Evolutionary conservation across 2,797 vertebrate species (phyloP).

Genomic region (Microctenopoma lineatum): DNA sequence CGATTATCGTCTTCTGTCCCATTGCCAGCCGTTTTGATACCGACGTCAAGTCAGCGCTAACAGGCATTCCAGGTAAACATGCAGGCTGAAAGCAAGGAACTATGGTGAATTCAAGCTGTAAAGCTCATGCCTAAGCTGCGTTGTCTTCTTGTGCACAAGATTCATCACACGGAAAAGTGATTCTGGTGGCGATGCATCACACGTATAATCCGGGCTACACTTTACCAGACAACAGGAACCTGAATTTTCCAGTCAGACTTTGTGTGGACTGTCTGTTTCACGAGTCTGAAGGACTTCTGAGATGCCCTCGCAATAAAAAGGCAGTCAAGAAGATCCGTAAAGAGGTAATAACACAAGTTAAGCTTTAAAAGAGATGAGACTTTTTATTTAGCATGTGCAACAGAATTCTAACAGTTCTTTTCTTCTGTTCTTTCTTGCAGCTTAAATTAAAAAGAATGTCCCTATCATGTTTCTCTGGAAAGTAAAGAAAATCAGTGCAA

Average conservation of each 20-base stretch:
- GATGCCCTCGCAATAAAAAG: constrained; percentile 7
- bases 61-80: constrained; percentile 33
- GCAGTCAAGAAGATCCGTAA: neutral
- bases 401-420: too few species aligned
- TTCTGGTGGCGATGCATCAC: constrained; percentile 68
- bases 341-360: constrained; percentile 30
- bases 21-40: constrained; percentile 48
- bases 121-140: neutral
- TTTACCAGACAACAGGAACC: constrained; percentile 6
- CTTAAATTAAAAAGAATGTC: too few species aligned
- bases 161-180: rapidly evolving
- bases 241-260: rapidly evolving
- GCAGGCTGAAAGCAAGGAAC: neutral
- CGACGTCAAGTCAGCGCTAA: constrained; percentile 44
- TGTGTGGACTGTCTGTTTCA: constrained; percentile 61
- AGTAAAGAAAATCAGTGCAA: too few species aligned
- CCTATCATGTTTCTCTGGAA: too few species aligned
- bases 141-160: constrained; percentile 28
- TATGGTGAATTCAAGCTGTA: neutral
- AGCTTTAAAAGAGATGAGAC: neutral
- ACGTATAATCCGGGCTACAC: constrained; percentile 44
- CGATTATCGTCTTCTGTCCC: constrained; percentile 56
- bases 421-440: too few species aligned
- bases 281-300: constrained; percentile 39
- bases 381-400: too few species aligned